Conservation (phyloP, 2,797 vertebrate genomes). For the Moxostoma hubbsi region DNA sequence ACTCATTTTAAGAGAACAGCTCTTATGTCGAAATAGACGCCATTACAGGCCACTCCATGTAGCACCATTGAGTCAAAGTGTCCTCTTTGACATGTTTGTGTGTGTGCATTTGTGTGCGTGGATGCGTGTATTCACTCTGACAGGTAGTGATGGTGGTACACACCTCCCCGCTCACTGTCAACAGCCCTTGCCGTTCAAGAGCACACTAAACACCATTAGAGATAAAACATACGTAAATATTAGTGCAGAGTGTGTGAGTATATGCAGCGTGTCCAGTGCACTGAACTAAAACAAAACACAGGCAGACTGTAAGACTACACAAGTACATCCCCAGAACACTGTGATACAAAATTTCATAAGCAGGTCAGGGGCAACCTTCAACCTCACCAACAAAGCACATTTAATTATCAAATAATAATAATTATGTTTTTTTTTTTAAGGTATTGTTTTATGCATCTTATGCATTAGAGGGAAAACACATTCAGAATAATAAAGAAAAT, state of each 20-base stretch:
- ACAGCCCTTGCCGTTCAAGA: conserved; percentile 61
- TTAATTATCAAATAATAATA: too few relatives aligned
- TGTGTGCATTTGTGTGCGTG: conserved; percentile 9
- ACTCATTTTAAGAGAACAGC: conserved; percentile 61
- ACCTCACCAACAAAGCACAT: too few relatives aligned
- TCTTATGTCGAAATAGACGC: conserved; percentile 62
- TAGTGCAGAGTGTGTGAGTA: conserved; percentile 48
- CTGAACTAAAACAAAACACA: conserved; percentile 19
- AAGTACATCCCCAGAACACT: background rate
- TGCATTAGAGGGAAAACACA: background rate
- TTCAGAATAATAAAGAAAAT: background rate
- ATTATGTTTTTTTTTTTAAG: conserved; percentile 3
- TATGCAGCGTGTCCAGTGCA: conserved; percentile 31
- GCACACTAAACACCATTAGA: conserved; percentile 61
- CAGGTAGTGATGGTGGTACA: conserved; percentile 59
- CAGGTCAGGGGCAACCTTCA: conserved; percentile 5
- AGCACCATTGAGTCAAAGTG: conserved; percentile 62
- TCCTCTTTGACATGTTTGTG: conserved; percentile 56
- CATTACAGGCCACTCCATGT: conserved; percentile 62
- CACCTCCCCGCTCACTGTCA: conserved; percentile 60
- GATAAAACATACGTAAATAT: conserved; percentile 61
- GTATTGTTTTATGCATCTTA: background rate
- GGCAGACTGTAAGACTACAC: background rate
- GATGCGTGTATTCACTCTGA: conserved; percentile 43
- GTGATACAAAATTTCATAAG: background rate